Evolutionary conservation across 2,113 vertebrate species (phyloP).

Genomic region (Microtus montanus): DNA sequence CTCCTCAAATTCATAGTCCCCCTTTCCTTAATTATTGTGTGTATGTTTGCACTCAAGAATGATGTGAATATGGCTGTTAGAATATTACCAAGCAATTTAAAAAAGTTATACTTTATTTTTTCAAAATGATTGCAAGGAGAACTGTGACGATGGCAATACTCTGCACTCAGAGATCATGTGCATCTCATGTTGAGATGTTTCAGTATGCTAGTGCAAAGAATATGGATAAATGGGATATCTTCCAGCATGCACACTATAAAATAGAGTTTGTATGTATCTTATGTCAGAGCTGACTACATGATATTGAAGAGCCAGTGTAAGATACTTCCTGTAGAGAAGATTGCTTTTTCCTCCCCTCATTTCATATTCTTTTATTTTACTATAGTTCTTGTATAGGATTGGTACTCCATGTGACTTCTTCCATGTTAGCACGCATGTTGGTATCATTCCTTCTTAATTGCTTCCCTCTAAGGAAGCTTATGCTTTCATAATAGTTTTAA

Average conservation of each 20-base stretch:
- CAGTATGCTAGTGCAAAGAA: neutral
- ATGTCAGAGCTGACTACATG: neutral
- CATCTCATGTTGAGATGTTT: neutral
- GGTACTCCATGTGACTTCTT: neutral
- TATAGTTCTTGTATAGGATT: neutral
- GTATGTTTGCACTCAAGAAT: neutral
- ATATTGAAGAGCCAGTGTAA: too few species aligned
- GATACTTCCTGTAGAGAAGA: neutral
- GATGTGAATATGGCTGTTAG: neutral
- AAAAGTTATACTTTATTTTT: neutral
- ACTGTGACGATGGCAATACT: neutral
- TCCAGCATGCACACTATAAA: neutral
- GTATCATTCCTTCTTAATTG: neutral
- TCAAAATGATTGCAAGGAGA: neutral
- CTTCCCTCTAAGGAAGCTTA: neutral
- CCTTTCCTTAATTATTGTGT: neutral
- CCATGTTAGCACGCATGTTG: neutral
- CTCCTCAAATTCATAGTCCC: neutral
- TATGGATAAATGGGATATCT: neutral
- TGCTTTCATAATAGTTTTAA: conserved; percentile 36
- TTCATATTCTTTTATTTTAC: neutral
- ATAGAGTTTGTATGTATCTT: neutral
- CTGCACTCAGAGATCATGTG: neutral
- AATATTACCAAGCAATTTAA: neutral
- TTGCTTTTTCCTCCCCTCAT: neutral